A percentile compares a stretch with the other conserved stretches of the same genome.
phyloP scores from a whole-genome alignment of 2,888 invertebrate genomes.

The Drosophila fulvimacula region DNA sequence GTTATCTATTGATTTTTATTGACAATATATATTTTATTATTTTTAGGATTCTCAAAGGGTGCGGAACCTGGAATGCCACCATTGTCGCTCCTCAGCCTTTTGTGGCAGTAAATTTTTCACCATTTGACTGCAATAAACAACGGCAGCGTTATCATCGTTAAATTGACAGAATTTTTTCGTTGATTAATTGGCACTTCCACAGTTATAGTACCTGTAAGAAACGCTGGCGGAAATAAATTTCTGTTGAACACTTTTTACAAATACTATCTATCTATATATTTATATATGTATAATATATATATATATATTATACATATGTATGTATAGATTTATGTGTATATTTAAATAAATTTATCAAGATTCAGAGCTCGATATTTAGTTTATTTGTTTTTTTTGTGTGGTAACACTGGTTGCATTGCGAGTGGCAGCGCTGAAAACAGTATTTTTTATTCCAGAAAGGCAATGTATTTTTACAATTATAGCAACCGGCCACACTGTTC shows the following conservation, averaged over 20 bases:
- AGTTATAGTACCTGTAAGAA: constrained; percentile 40
- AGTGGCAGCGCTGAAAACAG: constrained; percentile 27
- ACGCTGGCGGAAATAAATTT: constrained; percentile 63
- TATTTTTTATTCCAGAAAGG: constrained; percentile 7
- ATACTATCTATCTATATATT: neutral
- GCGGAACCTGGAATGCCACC: constrained; percentile 90
- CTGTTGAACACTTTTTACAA: constrained; percentile 34
- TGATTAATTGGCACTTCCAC: constrained; percentile 39
- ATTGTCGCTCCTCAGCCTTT: constrained; percentile 80
- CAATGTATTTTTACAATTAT: neutral
- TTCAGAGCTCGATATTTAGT: neutral
- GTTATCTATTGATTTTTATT: constrained; percentile 29
- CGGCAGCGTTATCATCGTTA: constrained; percentile 11
- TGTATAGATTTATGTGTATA: neutral
- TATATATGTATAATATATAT: neutral
- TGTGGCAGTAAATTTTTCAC: constrained; percentile 81
- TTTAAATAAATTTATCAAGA: neutral
- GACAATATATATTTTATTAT: constrained; percentile 64
- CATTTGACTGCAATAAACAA: neutral
- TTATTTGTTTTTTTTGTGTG: neutral
- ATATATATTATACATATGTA: too few relatives aligned
- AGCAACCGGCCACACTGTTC: constrained; percentile 19
- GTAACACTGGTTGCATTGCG: constrained; percentile 8
- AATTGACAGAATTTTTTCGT: constrained; percentile 38
- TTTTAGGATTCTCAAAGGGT: constrained; percentile 88